phyloP scores from a whole-genome alignment of 1,140 invertebrate genomes.

The Sesamia nonagrioides region DNA sequence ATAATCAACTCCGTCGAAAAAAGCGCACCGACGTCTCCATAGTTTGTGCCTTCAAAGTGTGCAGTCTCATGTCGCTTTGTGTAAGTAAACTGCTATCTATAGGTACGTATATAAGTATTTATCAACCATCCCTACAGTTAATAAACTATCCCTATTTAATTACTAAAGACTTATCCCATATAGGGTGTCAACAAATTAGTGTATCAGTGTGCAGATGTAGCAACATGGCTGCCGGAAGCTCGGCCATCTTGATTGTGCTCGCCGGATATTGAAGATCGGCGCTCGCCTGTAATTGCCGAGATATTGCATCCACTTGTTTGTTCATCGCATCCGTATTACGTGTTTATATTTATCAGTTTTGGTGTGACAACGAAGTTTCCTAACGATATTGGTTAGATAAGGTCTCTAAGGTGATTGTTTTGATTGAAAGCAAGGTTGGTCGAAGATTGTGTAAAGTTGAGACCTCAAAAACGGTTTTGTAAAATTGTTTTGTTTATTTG shows the following conservation, averaged over 20 bases:
- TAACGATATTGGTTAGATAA: not conserved
- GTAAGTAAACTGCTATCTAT: no score
- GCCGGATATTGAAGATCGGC: slow-evolving; percentile 77
- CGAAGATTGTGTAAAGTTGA: not conserved
- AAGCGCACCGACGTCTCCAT: no score
- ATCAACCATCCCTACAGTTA: not conserved
- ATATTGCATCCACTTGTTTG: slow-evolving; percentile 69
- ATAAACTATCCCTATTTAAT: not conserved
- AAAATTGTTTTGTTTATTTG: not conserved
- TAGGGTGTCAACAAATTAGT: slow-evolving; percentile 32
- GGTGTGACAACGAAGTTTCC: not conserved
- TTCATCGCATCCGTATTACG: slow-evolving; percentile 16
- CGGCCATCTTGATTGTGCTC: slow-evolving; percentile 80
- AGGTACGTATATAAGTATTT: no score
- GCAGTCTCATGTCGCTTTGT: no score
- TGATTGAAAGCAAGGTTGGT: not conserved
- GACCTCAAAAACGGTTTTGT: not conserved
- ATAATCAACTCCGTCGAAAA: no score
- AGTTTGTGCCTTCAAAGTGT: no score
- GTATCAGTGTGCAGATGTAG: slow-evolving; percentile 28
- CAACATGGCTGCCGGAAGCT: slow-evolving; percentile 76
- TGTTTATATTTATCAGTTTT: not conserved
- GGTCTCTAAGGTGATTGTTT: not conserved
- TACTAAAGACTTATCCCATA: not conserved
- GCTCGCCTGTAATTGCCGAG: slow-evolving; percentile 67